phyloP scores from a whole-genome alignment of 2,888 invertebrate genomes.

The Cephalotes varians region DNA sequence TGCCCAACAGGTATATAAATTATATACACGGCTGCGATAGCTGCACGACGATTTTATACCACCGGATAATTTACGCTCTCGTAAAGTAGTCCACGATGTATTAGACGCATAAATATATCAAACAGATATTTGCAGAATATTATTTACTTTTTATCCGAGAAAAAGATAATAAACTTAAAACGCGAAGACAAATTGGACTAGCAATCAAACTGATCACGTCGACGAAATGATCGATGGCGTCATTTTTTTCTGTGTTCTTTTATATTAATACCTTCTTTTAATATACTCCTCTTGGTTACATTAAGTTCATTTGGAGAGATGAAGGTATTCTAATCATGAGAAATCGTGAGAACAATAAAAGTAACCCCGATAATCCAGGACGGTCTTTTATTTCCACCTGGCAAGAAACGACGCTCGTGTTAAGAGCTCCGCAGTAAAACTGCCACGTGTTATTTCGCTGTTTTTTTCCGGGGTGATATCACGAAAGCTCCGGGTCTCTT shows the following conservation, averaged over 20 bases:
- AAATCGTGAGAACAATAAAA: neutral
- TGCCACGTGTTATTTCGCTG: conserved; percentile 8
- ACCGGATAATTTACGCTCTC: conserved; percentile 55
- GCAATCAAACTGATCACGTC: neutral
- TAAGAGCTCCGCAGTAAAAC: neutral
- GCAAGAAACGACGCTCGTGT: neutral
- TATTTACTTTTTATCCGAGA: conserved; percentile 1
- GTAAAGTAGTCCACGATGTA: conserved; percentile 41
- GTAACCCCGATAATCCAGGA: neutral
- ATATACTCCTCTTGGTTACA: neutral
- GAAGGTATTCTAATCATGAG: neutral
- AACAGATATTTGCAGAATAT: neutral
- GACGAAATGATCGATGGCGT: neutral
- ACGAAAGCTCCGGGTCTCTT: conserved; percentile 45
- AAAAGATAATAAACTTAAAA: neutral
- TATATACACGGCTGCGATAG: conserved; percentile 33
- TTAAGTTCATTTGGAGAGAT: neutral
- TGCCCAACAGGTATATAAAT: conserved; percentile 40
- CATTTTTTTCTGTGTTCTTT: neutral
- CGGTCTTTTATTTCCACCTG: conserved; percentile 16
- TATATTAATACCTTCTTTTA: neutral
- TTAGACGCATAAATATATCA: conserved; percentile 46
- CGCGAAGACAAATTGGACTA: neutral
- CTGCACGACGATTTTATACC: conserved; percentile 52
- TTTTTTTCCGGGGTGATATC: conserved; percentile 4